These are phyloP conservation scores for Phalacrocorax aristotelis DNA, from an alignment of 2,113 vertebrate genomes.

Conservation along the genomic window DNA sequence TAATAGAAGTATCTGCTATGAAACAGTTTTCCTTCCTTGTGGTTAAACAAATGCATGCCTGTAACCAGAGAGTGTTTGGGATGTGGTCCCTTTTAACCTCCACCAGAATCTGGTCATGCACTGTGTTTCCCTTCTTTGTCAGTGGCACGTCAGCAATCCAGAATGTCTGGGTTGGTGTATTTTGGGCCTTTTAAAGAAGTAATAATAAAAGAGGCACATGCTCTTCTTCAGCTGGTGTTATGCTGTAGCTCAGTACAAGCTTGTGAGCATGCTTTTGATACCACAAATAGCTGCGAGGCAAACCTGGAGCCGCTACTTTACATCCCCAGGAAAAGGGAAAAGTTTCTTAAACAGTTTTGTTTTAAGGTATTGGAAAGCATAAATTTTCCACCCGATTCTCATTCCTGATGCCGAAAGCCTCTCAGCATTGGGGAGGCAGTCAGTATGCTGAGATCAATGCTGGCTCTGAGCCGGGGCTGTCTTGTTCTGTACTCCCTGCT, in stretches of 20 bases:
- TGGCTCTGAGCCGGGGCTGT: neutral
- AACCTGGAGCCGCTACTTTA: neutral
- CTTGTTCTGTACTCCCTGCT: neutral
- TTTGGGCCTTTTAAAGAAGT: neutral
- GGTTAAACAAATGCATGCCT: neutral
- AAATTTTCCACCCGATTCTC: neutral
- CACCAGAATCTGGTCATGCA: neutral
- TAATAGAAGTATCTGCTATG: neutral
- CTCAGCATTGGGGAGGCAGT: neutral
- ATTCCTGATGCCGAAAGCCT: neutral
- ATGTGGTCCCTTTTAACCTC: neutral
- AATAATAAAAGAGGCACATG: neutral
- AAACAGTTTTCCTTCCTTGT: neutral
- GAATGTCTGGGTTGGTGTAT: neutral
- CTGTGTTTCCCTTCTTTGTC: neutral
- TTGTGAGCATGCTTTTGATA: neutral
- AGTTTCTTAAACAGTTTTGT: neutral
- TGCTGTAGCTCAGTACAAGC: neutral
- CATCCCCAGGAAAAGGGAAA: neutral
- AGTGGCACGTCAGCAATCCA: neutral
- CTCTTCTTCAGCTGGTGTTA: neutral
- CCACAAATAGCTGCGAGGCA: fast-evolving
- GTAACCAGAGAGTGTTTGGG: neutral
- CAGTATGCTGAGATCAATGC: neutral
- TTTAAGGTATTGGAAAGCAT: neutral